phyloP scores from a whole-genome alignment of 2,888 invertebrate genomes.

The Phaonia tiefii region DNA sequence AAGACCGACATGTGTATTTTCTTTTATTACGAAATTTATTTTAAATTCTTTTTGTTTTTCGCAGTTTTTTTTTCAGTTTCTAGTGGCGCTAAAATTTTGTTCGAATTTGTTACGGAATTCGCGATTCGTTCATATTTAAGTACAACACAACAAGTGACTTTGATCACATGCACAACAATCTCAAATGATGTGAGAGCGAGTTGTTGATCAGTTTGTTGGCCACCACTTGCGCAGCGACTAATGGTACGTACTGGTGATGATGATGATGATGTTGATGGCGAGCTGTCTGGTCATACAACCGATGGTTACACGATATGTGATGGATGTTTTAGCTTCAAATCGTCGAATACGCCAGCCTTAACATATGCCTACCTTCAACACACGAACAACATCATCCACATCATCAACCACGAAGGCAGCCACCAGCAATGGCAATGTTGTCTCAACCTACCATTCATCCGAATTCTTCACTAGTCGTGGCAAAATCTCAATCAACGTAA shows the following conservation, averaged over 20 bases:
- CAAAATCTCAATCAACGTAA: background rate
- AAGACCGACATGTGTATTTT: too few relatives aligned
- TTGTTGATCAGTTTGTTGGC: constrained; percentile 25
- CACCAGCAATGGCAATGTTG: too few relatives aligned
- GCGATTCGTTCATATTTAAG: background rate
- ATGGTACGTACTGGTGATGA: background rate
- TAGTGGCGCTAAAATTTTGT: constrained; percentile 59
- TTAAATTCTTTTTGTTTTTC: constrained; percentile 16
- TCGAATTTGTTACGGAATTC: constrained; percentile 8
- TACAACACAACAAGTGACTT: constrained; percentile 53
- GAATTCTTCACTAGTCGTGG: background rate
- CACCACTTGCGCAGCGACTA: constrained; percentile 40
- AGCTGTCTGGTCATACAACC: background rate
- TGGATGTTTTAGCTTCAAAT: background rate
- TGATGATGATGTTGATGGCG: background rate
- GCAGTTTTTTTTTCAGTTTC: constrained; percentile 5
- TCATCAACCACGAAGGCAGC: background rate
- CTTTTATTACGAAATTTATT: background rate
- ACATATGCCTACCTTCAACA: constrained; percentile 7
- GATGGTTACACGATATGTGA: background rate
- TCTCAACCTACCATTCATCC: too few relatives aligned
- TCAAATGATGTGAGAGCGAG: constrained; percentile 52
- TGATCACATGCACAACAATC: constrained; percentile 58
- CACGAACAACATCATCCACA: constrained; percentile 4
- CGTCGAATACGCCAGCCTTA: background rate